These are phyloP conservation scores for Poicephalus gulielmi DNA, from an alignment of 2,113 vertebrate species.

Conservation along the genomic window DNA sequence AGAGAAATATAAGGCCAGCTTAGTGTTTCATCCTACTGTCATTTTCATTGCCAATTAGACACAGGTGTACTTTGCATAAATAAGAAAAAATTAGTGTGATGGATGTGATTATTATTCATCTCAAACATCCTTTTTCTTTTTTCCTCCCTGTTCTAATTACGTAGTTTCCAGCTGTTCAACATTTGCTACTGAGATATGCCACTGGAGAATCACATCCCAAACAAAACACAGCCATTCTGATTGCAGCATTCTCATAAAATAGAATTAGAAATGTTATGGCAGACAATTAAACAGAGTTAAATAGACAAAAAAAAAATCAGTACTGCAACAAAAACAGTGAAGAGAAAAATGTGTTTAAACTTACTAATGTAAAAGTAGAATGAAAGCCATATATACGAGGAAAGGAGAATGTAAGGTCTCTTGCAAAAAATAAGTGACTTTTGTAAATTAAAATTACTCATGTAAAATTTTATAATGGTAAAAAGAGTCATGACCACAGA, in stretches of 20 bases:
- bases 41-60: slow-evolving; percentile 32
- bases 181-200: slow-evolving; percentile 21
- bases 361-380: background rate
- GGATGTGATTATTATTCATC: slow-evolving; percentile 60
- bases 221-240: background rate
- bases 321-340: background rate
- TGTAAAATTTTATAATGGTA: background rate
- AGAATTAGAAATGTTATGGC: background rate
- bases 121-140: slow-evolving; percentile 14
- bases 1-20: background rate
- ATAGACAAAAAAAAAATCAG: background rate
- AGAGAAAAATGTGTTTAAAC: background rate
- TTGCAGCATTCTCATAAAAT: background rate
- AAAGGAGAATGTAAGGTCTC: background rate
- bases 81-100: slow-evolving; percentile 31
- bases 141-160: slow-evolving; percentile 40
- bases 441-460: background rate
- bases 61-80: slow-evolving; percentile 37
- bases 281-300: background rate
- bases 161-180: slow-evolving; percentile 62
- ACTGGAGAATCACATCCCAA: slow-evolving; percentile 21
- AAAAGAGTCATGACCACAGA: background rate
- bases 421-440: background rate
- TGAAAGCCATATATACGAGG: background rate
- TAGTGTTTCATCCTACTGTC: background rate